phyloP scores from a whole-genome alignment of 2,888 invertebrate genomes.

The Smittia sp. region DNA sequence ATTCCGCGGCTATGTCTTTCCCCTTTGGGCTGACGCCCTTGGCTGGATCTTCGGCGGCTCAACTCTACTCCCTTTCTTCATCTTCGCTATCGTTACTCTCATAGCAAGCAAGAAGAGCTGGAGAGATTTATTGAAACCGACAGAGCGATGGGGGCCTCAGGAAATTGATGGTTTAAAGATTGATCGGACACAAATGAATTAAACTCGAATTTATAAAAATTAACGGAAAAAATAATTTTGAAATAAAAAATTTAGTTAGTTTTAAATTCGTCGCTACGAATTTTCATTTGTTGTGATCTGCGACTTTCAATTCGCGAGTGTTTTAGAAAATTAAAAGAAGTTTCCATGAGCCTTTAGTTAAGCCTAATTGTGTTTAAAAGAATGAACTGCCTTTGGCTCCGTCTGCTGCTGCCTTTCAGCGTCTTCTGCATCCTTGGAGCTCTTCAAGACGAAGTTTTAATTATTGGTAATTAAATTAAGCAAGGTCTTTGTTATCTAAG shows the following conservation, averaged over 20 bases:
- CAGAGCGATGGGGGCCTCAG: conserved; percentile 56
- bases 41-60: conserved; percentile 71
- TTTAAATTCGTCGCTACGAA: no score
- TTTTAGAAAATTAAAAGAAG: not conserved
- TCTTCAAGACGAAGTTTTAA: conserved; percentile 27
- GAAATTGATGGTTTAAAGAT: not conserved
- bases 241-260: no score
- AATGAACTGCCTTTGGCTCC: not conserved
- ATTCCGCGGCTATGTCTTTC: conserved; percentile 63
- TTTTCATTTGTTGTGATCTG: no score
- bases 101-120: not conserved
- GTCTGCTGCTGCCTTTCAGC: not conserved
- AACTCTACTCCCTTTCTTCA: conserved; percentile 63
- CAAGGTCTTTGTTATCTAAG: conserved; percentile 22
- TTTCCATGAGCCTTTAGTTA: conserved; percentile 9
- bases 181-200: not conserved
- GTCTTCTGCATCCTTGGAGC: not conserved
- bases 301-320: no score
- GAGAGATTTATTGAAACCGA: conserved; percentile 54
- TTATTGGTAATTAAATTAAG: conserved; percentile 22
- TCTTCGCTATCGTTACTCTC: not conserved
- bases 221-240: no score
- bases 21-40: conserved; percentile 65
- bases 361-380: not conserved
- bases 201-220: no score